These are phyloP conservation scores for Zoanthus sociatus DNA, from an alignment of 92 coral and sea anemone species.

Conservation along the genomic window DNA sequence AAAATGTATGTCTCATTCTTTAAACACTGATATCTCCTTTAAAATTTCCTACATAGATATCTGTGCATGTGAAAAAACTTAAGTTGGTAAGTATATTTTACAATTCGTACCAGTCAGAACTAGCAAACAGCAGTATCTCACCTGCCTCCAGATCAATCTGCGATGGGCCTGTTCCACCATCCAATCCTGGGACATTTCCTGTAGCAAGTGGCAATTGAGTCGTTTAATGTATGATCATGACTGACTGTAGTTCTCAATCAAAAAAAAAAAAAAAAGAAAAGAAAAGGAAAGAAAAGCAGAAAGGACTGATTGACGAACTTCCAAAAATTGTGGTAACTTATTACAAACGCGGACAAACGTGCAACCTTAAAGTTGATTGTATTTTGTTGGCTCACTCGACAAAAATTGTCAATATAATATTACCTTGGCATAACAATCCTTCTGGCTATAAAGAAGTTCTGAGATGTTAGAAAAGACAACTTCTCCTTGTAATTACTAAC, in stretches of 20 bases:
- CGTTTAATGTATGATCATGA: neutral
- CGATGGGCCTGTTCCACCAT: slow-evolving; percentile 89
- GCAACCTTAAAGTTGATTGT: no score
- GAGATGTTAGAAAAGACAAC: no score
- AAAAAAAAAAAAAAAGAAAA: neutral
- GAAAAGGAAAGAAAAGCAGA: neutral
- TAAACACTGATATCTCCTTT: no score
- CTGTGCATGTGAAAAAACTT: neutral
- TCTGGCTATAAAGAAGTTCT: no score
- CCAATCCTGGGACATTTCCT: slow-evolving; percentile 69
- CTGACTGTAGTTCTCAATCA: neutral
- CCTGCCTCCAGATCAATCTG: slow-evolving; percentile 97
- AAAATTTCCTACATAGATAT: neutral
- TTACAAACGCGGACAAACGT: neutral
- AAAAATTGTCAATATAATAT: neutral
- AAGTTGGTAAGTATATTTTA: neutral
- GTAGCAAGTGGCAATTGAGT: neutral
- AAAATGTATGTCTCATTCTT: no score
- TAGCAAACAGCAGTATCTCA: slow-evolving; percentile 24
- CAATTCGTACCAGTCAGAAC: no score
- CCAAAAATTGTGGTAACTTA: neutral
- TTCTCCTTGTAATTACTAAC: no score
- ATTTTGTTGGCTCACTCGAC: no score
- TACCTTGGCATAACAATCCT: no score
- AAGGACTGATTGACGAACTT: neutral